Conservation (phyloP, 2,888 invertebrate genomes). For the Norana najaformis region DNA sequence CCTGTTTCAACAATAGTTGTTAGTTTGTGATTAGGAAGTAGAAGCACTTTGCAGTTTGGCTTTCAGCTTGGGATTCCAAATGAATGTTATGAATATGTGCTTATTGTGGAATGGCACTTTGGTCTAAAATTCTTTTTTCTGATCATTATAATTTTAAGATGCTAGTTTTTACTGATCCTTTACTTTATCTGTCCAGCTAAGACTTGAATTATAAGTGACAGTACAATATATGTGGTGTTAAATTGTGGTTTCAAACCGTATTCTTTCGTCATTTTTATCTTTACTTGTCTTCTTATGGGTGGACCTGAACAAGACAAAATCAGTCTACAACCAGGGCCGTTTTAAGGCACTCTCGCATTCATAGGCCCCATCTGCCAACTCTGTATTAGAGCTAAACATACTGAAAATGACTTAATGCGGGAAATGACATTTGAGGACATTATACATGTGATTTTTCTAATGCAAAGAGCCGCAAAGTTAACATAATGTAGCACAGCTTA, state of each 20-base stretch:
- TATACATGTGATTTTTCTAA: too few relatives aligned
- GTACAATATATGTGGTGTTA: neutral
- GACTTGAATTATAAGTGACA: neutral
- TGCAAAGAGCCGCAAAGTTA: too few relatives aligned
- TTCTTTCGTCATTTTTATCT: neutral
- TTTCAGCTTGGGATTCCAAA: neutral
- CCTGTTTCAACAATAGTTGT: neutral
- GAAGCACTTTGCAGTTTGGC: neutral
- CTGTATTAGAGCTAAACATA: too few relatives aligned
- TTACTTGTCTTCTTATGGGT: neutral
- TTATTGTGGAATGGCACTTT: neutral
- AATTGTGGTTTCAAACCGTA: neutral
- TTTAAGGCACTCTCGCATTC: too few relatives aligned
- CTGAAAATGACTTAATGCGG: too few relatives aligned
- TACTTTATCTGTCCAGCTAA: too few relatives aligned
- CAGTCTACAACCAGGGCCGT: too few relatives aligned
- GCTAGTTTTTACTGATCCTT: neutral
- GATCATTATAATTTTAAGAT: neutral
- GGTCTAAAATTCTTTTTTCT: neutral
- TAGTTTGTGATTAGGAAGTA: neutral
- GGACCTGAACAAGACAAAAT: too few relatives aligned
- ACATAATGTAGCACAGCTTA: too few relatives aligned
- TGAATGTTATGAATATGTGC: neutral
- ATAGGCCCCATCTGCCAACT: too few relatives aligned
- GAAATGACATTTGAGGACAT: too few relatives aligned